Evolutionary conservation across 2,888 invertebrate genomes (phyloP).

Genomic region (Cremastinae sp.): DNA sequence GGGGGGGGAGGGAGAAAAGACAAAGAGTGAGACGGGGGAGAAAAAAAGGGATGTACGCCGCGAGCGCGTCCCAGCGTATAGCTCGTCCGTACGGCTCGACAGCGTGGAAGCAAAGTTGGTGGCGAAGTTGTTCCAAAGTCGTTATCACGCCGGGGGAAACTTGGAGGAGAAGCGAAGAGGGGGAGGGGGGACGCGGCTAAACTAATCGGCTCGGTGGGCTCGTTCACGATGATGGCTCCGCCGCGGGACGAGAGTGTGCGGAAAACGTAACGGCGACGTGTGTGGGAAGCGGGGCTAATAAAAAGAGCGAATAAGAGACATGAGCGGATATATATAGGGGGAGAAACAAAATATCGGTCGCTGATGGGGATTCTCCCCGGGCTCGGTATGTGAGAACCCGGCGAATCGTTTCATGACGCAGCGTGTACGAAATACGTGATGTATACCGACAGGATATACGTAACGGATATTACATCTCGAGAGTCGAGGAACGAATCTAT

Average conservation of each 20-base stretch:
- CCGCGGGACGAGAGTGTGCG: conserved; percentile 28
- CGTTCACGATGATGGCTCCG: conserved; percentile 57
- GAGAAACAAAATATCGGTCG: conserved; percentile 38
- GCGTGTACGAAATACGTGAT: no score
- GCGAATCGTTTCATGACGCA: conserved; percentile 52
- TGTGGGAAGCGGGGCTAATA: conserved; percentile 15
- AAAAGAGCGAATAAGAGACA: conserved; percentile 32
- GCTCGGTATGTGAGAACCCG: conserved; percentile 36
- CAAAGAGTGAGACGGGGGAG: not conserved
- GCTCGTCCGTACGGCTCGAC: conserved; percentile 26
- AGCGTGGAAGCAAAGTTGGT: conserved; percentile 48
- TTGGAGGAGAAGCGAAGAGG: conserved; percentile 34
- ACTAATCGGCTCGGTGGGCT: conserved; percentile 62
- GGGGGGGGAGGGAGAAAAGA: conserved; percentile 20
- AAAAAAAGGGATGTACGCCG: conserved; percentile 38
- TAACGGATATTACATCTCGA: conserved; percentile 5
- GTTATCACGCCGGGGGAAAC: conserved; percentile 56
- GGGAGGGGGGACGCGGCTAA: conserved; percentile 41
- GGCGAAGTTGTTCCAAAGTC: conserved; percentile 59
- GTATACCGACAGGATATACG: conserved; percentile 17
- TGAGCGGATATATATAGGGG: conserved; percentile 23
- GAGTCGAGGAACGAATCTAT: conserved; percentile 1
- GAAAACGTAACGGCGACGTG: conserved; percentile 49
- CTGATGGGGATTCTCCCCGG: conserved; percentile 46
- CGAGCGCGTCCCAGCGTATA: conserved; percentile 25